Conservation (phyloP, 2,113 vertebrate genomes). For the Corydoras maculifer region DNA sequence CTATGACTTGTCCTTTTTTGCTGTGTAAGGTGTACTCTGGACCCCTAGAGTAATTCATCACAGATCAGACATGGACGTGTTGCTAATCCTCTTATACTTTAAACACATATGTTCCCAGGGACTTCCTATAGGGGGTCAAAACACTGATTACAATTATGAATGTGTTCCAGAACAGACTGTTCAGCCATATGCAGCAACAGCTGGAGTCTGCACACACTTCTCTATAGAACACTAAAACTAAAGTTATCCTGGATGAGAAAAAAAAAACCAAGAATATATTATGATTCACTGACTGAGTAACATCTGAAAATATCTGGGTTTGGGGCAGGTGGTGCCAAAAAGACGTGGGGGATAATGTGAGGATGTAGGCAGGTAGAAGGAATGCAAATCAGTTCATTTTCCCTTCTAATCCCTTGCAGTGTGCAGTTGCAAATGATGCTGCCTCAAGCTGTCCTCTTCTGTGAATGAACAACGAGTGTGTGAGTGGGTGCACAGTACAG, state of each 20-base stretch:
- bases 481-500: not conserved
- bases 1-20: too few relatives aligned
- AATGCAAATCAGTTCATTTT: conserved; percentile 14
- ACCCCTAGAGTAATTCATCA: not conserved
- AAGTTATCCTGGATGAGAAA: conserved; percentile 17
- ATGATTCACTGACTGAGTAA: conserved; percentile 4
- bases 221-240: conserved; percentile 13
- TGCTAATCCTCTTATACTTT: conserved; percentile 6
- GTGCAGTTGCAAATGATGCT: conserved; percentile 6
- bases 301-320: conserved; percentile 17
- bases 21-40: too few relatives aligned
- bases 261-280: conserved; percentile 17
- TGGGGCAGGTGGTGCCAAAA: not conserved
- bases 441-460: not conserved
- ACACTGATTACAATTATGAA: not conserved
- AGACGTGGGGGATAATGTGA: not conserved
- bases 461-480: not conserved
- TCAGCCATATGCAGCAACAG: conserved; percentile 30
- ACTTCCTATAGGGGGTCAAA: conserved; percentile 10
- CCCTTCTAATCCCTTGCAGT: conserved; percentile 7
- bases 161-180: conserved; percentile 10
- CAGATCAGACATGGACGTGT: not conserved
- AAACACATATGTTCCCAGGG: not conserved
- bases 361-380: not conserved
- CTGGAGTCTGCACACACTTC: conserved; percentile 19